These are phyloP conservation scores for Pseudochirops corinnae DNA, from an alignment of 2,797 vertebrate genomes.

Conservation along the genomic window DNA sequence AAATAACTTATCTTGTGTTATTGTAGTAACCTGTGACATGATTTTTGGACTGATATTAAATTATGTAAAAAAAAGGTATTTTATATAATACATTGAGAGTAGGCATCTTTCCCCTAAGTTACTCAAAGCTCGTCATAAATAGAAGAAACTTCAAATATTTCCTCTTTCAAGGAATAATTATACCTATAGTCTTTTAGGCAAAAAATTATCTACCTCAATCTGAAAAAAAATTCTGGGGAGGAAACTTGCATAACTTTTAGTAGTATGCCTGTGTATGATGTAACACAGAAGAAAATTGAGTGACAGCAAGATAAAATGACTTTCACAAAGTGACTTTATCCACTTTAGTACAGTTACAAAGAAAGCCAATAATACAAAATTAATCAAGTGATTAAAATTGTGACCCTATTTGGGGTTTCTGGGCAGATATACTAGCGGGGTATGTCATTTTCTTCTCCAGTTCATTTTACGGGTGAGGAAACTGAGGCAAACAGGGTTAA, in stretches of 20 bases:
- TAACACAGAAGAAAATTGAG: background rate
- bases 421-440: too few species aligned
- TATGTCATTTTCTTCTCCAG: too few species aligned
- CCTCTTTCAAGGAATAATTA: background rate
- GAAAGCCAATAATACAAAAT: background rate
- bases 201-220: background rate
- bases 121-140: background rate
- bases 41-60: background rate
- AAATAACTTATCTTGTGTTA: background rate
- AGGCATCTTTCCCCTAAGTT: background rate
- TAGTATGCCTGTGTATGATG: background rate
- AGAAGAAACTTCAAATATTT: background rate
- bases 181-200: background rate
- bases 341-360: background rate
- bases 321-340: background rate
- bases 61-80: background rate
- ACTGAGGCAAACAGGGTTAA: too few species aligned
- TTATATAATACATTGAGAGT: background rate
- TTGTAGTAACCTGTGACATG: background rate
- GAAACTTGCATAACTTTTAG: background rate
- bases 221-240: background rate
- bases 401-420: too few species aligned
- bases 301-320: background rate
- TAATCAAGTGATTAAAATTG: background rate
- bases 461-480: too few species aligned